Conservation (phyloP, 2,888 invertebrate genomes). For the Psococerastis gibbosa region DNA sequence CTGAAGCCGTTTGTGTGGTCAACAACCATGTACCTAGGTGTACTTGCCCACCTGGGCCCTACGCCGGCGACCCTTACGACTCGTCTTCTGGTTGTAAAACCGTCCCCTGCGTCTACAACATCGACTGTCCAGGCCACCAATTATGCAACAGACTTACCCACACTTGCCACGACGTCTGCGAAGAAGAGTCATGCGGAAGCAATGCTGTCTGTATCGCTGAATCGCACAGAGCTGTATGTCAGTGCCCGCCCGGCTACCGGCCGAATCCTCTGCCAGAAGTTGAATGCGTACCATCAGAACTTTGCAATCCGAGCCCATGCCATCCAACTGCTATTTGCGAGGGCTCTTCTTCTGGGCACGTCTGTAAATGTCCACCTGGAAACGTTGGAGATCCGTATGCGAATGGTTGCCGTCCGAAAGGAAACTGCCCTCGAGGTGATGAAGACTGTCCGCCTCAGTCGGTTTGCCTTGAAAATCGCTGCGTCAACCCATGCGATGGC, state of each 20-base stretch:
- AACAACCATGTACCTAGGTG: slow-evolving; percentile 81
- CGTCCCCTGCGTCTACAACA: slow-evolving; percentile 72
- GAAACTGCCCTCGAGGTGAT: slow-evolving; percentile 51
- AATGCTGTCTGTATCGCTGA: slow-evolving; percentile 79
- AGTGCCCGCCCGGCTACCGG: slow-evolving; percentile 67
- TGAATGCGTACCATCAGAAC: slow-evolving; percentile 50
- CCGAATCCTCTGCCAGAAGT: slow-evolving; percentile 71
- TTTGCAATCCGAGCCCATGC: slow-evolving; percentile 60
- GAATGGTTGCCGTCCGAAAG: slow-evolving; percentile 59
- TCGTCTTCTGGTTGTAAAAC: slow-evolving; percentile 50
- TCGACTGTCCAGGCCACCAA: slow-evolving; percentile 60
- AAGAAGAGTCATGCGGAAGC: slow-evolving; percentile 61
- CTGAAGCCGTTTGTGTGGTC: slow-evolving; percentile 69
- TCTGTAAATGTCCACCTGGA: slow-evolving; percentile 61
- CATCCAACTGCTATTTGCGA: slow-evolving; percentile 65
- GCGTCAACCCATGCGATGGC: slow-evolving; percentile 62
- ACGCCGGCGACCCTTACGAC: slow-evolving; percentile 70
- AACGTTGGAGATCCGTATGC: slow-evolving; percentile 57
- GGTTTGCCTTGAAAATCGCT: slow-evolving; percentile 47
- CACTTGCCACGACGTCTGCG: slow-evolving; percentile 63
- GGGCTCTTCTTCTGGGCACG: slow-evolving; percentile 36
- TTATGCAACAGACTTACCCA: slow-evolving; percentile 67
- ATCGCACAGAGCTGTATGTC: slow-evolving; percentile 62
- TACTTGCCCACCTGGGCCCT: slow-evolving; percentile 74
- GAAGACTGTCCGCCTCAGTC: slow-evolving; percentile 57